A percentile compares a stretch with the other conserved stretches of the same genome.
Evolutionary conservation across 1,140 invertebrate species (phyloP).

Genomic region (Frieseomelitta varia): DNA sequence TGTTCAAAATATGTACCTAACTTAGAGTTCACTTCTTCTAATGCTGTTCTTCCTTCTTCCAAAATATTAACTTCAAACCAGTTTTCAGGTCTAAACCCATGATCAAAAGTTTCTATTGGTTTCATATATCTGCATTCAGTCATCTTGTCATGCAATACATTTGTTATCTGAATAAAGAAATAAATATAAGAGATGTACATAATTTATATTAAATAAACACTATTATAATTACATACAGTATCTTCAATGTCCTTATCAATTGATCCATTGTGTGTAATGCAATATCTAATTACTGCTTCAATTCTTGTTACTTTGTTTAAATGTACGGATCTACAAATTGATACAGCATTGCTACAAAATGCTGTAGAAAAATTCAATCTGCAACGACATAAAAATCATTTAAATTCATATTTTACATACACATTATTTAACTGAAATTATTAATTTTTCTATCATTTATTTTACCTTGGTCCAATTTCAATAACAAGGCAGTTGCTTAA

Average conservation of each 20-base stretch:
- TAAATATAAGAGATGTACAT: background rate
- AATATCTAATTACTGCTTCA: slow-evolving; percentile 91
- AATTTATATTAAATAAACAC: background rate
- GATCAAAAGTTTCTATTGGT: slow-evolving; percentile 87
- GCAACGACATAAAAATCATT: slow-evolving; percentile 65
- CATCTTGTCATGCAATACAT: slow-evolving; percentile 91
- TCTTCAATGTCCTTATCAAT: slow-evolving; percentile 77
- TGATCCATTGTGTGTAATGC: slow-evolving; percentile 83
- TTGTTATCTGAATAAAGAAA: slow-evolving; percentile 80
- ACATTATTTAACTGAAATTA: background rate
- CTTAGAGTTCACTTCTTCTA: slow-evolving; percentile 92
- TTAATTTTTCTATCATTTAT: slow-evolving; percentile 35
- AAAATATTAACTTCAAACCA: slow-evolving; percentile 94
- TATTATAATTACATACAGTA: slow-evolving; percentile 72
- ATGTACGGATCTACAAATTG: slow-evolving; percentile 93
- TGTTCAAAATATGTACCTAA: slow-evolving; percentile 84
- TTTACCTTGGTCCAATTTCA: slow-evolving; percentile 91
- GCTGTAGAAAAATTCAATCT: slow-evolving; percentile 97
- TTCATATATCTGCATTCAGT: slow-evolving; percentile 90
- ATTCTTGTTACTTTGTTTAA: slow-evolving; percentile 88
- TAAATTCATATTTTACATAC: background rate
- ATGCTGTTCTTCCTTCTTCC: slow-evolving; percentile 88
- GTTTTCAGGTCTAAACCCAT: slow-evolving; percentile 87
- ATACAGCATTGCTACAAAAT: slow-evolving; percentile 97
- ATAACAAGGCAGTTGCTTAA: slow-evolving; percentile 82